These are phyloP conservation scores for Neelides sp. DNA, from an alignment of 1,140 invertebrate genomes.

Conservation along the genomic window DNA sequence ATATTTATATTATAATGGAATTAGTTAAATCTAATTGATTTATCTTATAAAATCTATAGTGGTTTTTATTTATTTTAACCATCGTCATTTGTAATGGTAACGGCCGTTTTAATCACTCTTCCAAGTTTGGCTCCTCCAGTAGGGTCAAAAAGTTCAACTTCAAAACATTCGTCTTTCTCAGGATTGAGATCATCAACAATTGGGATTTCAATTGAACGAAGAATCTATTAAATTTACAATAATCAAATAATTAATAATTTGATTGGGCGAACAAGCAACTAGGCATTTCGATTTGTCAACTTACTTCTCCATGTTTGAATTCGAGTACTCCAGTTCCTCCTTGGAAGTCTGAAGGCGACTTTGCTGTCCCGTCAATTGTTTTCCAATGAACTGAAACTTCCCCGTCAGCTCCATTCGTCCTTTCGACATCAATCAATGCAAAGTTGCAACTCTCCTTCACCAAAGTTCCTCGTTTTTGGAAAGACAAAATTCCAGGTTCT, in stretches of 20 bases:
- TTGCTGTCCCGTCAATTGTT: slow-evolving; percentile 45
- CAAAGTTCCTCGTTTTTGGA: slow-evolving; percentile 46
- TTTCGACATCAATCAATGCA: slow-evolving; percentile 42
- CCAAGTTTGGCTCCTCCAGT: slow-evolving; percentile 46
- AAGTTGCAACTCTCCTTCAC: slow-evolving; percentile 49
- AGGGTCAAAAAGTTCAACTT: slow-evolving; percentile 45
- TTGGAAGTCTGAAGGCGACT: slow-evolving; percentile 42
- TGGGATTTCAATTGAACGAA: slow-evolving; percentile 43
- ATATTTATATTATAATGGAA: slow-evolving; percentile 13
- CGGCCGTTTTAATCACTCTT: slow-evolving; percentile 43
- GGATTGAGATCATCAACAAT: slow-evolving; percentile 49
- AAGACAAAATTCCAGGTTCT: slow-evolving; percentile 50
- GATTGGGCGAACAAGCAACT: neutral
- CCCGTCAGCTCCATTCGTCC: slow-evolving; percentile 47
- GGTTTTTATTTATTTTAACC: slow-evolving; percentile 36
- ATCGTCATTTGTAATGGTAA: slow-evolving; percentile 56
- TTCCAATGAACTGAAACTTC: slow-evolving; percentile 44
- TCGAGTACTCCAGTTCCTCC: slow-evolving; percentile 43
- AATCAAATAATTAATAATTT: neutral
- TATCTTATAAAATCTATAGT: neutral
- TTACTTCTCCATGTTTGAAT: slow-evolving; percentile 48
- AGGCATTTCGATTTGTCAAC: neutral
- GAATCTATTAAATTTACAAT: slow-evolving; percentile 31
- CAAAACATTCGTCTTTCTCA: slow-evolving; percentile 54
- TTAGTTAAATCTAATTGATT: slow-evolving; percentile 7